phyloP scores from a whole-genome alignment of 2,113 vertebrate species.

The Rhegmatorhina hoffmannsi region DNA sequence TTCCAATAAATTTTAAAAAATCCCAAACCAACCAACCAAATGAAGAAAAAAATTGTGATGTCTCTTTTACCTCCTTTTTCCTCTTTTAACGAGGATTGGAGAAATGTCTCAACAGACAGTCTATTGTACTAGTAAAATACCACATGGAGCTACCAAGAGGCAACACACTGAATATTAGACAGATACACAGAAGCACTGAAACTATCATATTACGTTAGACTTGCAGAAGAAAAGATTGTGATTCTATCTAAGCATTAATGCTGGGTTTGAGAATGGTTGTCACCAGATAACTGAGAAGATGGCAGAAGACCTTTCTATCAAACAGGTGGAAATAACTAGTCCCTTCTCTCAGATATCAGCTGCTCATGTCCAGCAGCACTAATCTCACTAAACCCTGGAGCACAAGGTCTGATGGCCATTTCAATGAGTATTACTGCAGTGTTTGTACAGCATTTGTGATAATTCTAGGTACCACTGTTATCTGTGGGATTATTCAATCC shows the following conservation, averaged over 20 bases:
- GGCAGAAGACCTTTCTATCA: neutral
- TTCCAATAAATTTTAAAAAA: neutral
- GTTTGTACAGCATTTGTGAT: neutral
- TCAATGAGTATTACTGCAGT: neutral
- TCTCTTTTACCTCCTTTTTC: neutral
- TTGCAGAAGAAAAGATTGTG: neutral
- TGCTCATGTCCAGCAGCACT: neutral
- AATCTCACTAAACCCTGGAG: neutral
- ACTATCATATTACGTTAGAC: neutral
- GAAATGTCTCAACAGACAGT: neutral
- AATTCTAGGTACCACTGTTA: neutral
- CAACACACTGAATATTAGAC: neutral
- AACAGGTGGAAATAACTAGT: neutral
- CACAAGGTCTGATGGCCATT: neutral
- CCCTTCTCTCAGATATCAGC: neutral
- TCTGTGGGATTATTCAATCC: neutral
- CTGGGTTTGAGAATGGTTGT: neutral
- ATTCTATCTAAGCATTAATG: neutral
- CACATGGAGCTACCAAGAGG: neutral
- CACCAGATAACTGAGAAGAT: neutral
- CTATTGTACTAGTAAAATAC: neutral
- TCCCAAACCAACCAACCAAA: neutral
- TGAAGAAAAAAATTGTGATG: neutral
- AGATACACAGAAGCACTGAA: neutral
- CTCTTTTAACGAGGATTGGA: neutral